Conservation (phyloP, 2,888 invertebrate species). For the Athrips mouffetella region DNA sequence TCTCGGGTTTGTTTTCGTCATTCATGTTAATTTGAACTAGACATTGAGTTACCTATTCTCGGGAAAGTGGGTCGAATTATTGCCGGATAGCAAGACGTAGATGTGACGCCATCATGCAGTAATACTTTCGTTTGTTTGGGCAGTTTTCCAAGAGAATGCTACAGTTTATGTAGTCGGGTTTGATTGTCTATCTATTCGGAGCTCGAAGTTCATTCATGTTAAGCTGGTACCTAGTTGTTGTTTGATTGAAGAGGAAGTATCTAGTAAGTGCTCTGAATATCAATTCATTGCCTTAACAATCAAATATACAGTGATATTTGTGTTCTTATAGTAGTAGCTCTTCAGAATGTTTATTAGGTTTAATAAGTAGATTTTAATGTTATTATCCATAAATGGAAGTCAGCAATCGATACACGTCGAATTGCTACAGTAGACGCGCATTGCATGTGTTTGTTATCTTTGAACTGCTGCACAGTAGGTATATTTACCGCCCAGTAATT, state of each 20-base stretch:
- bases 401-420: too few relatives aligned
- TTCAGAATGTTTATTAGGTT: too few relatives aligned
- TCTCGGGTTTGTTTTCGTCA: conserved; percentile 33
- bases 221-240: too few relatives aligned
- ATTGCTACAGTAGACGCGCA: too few relatives aligned
- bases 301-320: too few relatives aligned
- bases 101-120: conserved; percentile 36
- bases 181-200: conserved; percentile 14
- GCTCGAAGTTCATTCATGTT: background rate
- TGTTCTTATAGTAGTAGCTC: too few relatives aligned
- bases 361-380: too few relatives aligned
- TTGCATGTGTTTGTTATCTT: too few relatives aligned
- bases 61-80: conserved; percentile 48
- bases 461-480: background rate
- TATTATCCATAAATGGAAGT: too few relatives aligned
- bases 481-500: background rate
- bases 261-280: too few relatives aligned
- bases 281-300: too few relatives aligned
- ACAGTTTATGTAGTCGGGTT: conserved; percentile 23
- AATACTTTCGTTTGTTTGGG: conserved; percentile 40
- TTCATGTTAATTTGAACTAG: conserved; percentile 55
- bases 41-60: conserved; percentile 54
- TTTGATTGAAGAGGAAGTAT: too few relatives aligned
- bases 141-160: conserved; percentile 49
- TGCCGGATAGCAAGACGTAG: conserved; percentile 37